Evolutionary conservation across 2,113 vertebrate genomes (phyloP).

Genomic region (Ptilorrhoa leucosticta): DNA sequence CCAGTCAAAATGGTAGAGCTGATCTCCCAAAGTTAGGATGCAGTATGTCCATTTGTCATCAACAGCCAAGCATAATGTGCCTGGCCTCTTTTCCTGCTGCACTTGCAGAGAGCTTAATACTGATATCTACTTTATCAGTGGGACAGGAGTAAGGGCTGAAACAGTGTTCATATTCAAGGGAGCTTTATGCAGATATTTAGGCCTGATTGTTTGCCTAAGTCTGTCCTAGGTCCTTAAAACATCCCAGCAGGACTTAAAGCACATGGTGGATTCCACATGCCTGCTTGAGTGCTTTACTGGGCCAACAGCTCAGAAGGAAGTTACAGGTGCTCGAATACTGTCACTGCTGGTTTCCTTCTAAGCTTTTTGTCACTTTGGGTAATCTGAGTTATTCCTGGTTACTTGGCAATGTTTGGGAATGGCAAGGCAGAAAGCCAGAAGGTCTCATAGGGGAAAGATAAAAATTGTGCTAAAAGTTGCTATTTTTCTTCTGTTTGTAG

Average conservation of each 20-base stretch:
- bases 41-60: neutral
- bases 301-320: neutral
- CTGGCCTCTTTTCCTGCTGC: neutral
- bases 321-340: neutral
- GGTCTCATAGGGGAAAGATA: neutral
- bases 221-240: neutral
- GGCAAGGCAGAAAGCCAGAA: neutral
- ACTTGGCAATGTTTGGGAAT: neutral
- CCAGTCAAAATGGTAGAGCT: neutral
- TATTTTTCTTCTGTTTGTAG: conserved; percentile 54
- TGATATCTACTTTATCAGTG: neutral
- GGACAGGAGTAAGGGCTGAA: neutral
- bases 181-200: neutral
- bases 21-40: neutral
- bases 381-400: neutral
- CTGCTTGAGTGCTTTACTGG: neutral
- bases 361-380: neutral
- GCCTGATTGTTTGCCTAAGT: neutral
- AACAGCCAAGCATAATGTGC: neutral
- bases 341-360: neutral
- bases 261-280: neutral
- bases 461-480: neutral
- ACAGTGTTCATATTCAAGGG: neutral
- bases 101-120: neutral
- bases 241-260: neutral